Evolutionary conservation across 2,888 invertebrate genomes (phyloP).

Genomic region (Polietes domitor): DNA sequence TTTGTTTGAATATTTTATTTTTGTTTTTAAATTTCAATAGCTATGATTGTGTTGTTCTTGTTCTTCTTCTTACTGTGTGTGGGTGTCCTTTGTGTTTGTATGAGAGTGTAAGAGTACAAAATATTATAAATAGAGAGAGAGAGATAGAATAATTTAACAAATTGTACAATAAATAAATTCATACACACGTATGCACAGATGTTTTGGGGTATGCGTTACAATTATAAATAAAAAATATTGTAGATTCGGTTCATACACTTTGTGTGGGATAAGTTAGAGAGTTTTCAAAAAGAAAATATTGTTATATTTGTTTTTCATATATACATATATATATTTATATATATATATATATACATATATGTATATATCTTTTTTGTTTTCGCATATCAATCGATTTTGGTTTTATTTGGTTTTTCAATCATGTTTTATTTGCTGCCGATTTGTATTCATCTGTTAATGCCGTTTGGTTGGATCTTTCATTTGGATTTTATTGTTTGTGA

Average conservation of each 20-base stretch:
- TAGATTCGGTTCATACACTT: slow-evolving; percentile 49
- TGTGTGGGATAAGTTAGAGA: slow-evolving; percentile 66
- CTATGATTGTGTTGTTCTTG: slow-evolving; percentile 63
- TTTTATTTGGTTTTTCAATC: not conserved
- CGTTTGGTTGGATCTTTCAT: not conserved
- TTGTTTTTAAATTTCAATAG: slow-evolving; percentile 60
- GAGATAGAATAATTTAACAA: slow-evolving; percentile 35
- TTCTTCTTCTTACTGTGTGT: slow-evolving; percentile 29
- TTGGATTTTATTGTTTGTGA: slow-evolving; percentile 15
- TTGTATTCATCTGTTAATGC: not conserved
- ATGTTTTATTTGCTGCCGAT: not conserved
- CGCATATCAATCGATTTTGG: slow-evolving; percentile 9
- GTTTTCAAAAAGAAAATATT: slow-evolving; percentile 54
- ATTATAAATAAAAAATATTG: slow-evolving; percentile 59
- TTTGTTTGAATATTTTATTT: slow-evolving; percentile 23
- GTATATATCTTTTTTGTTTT: slow-evolving; percentile 22
- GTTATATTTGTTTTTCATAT: slow-evolving; percentile 37
- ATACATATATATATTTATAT: too few relatives aligned
- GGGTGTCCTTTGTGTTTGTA: not conserved
- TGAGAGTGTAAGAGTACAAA: slow-evolving; percentile 28
- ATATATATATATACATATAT: too few relatives aligned
- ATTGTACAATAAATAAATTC: not conserved
- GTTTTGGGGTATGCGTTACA: not conserved
- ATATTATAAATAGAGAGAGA: slow-evolving; percentile 27
- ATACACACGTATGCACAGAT: not conserved